Percentiles rank a stretch among this genome's conserved stretches.
Conservation (phyloP, 2,797 vertebrate species). For the Sebastes baramenuke region DNA sequence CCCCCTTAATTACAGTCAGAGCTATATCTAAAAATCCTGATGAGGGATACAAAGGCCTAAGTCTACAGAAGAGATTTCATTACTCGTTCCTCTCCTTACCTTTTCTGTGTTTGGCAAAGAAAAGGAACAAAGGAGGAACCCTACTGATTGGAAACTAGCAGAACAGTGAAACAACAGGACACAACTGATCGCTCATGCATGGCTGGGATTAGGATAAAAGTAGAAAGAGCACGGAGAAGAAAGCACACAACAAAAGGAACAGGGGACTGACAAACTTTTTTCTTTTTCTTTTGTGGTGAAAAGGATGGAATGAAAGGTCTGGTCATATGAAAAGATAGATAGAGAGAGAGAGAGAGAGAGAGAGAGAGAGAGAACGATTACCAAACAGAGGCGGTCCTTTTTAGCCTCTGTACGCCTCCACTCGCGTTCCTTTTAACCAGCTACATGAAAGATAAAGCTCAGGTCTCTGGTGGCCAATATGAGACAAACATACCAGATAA, state of each 20-base stretch:
- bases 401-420: constrained; percentile 79
- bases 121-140: constrained; percentile 97
- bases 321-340: constrained; percentile 83
- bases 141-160: constrained; percentile 98
- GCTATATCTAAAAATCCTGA: constrained; percentile 80
- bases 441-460: constrained; percentile 78
- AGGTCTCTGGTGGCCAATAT: constrained; percentile 67
- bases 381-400: constrained; percentile 89
- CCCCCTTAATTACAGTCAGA: constrained; percentile 83
- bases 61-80: constrained; percentile 92
- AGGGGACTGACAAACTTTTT: constrained; percentile 97
- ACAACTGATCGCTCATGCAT: constrained; percentile 99
- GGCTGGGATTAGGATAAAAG: constrained; percentile 98
- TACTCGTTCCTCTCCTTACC: constrained; percentile 93
- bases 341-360: constrained; percentile 84
- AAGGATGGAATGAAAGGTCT: constrained; percentile 87
- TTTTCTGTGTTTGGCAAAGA: constrained; percentile 95
- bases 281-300: constrained; percentile 91
- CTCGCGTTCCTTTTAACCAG: constrained; percentile 75
- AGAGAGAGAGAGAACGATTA: constrained; percentile 86
- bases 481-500: constrained; percentile 69
- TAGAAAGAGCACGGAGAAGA: constrained; percentile 94
- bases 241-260: constrained; percentile 96
- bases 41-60: constrained; percentile 88
- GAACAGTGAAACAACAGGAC: constrained; percentile 99